Conservation (phyloP, 2,888 invertebrate species). For the Salpingus planirostris region DNA sequence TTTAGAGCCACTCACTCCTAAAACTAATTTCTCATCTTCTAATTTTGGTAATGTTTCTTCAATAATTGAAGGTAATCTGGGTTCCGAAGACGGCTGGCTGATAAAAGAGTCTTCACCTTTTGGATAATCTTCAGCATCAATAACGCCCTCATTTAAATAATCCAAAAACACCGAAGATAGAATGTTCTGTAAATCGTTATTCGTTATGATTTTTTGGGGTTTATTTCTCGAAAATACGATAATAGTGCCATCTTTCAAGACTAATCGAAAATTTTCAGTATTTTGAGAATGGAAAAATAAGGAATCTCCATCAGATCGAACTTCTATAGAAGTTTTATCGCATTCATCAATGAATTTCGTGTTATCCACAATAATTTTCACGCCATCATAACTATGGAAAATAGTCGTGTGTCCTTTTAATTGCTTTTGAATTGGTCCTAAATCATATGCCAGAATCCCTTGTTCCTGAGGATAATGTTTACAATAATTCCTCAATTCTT, state of each 20-base stretch:
- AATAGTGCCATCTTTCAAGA: slow-evolving; percentile 21
- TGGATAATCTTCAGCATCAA: no score
- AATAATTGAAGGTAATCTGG: no score
- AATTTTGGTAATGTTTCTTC: no score
- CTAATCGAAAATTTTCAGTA: slow-evolving; percentile 16
- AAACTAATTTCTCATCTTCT: no score
- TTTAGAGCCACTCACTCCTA: no score
- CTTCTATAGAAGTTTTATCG: slow-evolving; percentile 20
- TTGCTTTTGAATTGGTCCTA: slow-evolving; percentile 19
- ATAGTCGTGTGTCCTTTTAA: slow-evolving; percentile 22
- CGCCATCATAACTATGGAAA: slow-evolving; percentile 27
- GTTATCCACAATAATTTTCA: slow-evolving; percentile 25
- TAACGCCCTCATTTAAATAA: no score
- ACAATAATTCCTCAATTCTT: slow-evolving; percentile 8
- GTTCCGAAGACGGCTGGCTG: no score
- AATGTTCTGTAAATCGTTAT: no score
- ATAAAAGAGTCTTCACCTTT: no score
- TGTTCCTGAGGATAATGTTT: slow-evolving; percentile 5
- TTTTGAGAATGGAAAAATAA: slow-evolving; percentile 20
- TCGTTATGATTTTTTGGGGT: slow-evolving; percentile 1
- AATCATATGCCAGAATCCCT: slow-evolving; percentile 23
- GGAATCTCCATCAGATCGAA: slow-evolving; percentile 16
- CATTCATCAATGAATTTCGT: slow-evolving; percentile 20
- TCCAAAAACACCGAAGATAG: no score
- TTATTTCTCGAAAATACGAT: slow-evolving; percentile 18